These are phyloP conservation scores for Lepus oiostolus DNA, from an alignment of 2,797 vertebrate genomes.

Conservation along the genomic window DNA sequence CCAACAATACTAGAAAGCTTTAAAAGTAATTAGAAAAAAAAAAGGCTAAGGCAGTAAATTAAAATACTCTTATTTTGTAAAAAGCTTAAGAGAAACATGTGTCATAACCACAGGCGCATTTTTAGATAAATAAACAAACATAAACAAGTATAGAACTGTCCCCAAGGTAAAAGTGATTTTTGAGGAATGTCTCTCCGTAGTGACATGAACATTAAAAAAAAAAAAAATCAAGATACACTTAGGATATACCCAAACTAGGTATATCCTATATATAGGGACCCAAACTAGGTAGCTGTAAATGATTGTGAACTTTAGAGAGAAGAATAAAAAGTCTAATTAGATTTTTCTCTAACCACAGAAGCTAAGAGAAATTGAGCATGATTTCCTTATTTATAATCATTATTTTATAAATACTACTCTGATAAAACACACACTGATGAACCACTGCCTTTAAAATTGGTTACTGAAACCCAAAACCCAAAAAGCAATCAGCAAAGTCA, in stretches of 20 bases:
- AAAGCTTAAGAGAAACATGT: neutral
- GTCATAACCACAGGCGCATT: conserved; percentile 9
- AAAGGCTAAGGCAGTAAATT: conserved; percentile 31
- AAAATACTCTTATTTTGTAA: conserved; percentile 17
- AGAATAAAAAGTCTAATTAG: neutral
- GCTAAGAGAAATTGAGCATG: neutral
- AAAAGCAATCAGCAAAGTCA: neutral
- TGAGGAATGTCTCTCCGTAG: neutral
- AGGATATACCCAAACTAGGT: neutral
- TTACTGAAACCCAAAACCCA: neutral
- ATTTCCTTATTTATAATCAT: conserved; percentile 30
- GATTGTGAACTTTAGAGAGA: neutral
- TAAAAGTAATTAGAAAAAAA: conserved; percentile 3
- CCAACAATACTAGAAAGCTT: neutral
- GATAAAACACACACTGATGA: neutral
- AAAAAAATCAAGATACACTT: neutral
- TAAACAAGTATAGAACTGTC: neutral
- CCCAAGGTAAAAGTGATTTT: conserved; percentile 34
- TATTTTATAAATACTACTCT: neutral
- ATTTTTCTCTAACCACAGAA: neutral
- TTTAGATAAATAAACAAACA: conserved; percentile 57
- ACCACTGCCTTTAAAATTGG: neutral
- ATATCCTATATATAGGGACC: neutral
- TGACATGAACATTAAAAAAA: conserved; percentile 3
- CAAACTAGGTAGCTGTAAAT: neutral